phyloP scores from a whole-genome alignment of 2,888 invertebrate genomes.

The Hymenopus coronatus region DNA sequence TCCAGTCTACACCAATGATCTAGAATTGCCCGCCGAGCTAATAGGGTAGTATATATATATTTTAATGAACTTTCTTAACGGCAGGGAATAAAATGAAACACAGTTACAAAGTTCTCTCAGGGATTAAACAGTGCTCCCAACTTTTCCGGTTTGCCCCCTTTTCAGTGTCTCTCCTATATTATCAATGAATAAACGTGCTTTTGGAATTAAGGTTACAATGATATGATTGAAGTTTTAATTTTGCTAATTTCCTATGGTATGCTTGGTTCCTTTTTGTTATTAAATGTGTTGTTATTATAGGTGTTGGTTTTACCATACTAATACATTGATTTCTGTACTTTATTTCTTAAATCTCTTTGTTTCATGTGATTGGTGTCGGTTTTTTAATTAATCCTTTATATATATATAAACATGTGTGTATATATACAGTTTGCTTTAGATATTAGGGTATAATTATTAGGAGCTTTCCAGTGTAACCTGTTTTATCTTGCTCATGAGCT shows the following conservation, averaged over 20 bases:
- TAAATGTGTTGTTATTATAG: slow-evolving; percentile 4
- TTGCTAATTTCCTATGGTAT: slow-evolving; percentile 3
- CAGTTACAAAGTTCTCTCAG: slow-evolving; percentile 22
- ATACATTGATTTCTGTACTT: not conserved
- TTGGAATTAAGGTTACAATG: not conserved
- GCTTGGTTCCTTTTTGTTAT: slow-evolving; percentile 21
- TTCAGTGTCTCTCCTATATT: not conserved
- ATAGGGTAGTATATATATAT: slow-evolving; percentile 13
- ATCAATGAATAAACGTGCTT: not conserved
- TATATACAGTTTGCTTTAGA: not conserved
- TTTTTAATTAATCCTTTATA: not conserved
- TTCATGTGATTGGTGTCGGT: not conserved
- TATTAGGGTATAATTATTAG: not conserved
- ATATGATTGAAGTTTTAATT: not conserved
- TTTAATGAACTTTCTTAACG: slow-evolving; percentile 12
- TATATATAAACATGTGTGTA: not conserved
- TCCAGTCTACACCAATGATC: not conserved
- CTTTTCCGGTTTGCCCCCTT: not conserved
- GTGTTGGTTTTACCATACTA: not conserved
- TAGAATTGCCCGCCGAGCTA: not conserved
- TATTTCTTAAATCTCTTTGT: not conserved
- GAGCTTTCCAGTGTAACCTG: not conserved
- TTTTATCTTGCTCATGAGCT: not conserved
- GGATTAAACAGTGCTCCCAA: not conserved
- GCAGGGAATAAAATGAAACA: slow-evolving; percentile 20